phyloP scores from a whole-genome alignment of 1,140 invertebrate species.

The Aleiodes sp. region DNA sequence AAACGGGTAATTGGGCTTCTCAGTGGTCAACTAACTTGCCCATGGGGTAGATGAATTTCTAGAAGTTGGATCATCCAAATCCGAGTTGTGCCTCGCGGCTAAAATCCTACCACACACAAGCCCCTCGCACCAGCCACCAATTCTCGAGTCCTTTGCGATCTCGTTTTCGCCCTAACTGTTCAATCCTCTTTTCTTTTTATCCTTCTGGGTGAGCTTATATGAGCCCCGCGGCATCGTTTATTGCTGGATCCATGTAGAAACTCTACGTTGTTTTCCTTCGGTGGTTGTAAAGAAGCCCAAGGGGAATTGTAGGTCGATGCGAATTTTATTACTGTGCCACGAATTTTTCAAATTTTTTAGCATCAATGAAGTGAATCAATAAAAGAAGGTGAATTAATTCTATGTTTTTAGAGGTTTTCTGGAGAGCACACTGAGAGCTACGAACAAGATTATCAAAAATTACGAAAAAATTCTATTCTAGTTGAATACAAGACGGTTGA shows the following conservation, averaged over 20 bases:
- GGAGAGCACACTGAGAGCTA: too few relatives aligned
- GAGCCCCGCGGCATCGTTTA: conserved; percentile 47
- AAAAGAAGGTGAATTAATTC: too few relatives aligned
- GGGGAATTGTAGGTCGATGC: neutral
- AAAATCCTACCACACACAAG: neutral
- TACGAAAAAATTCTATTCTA: too few relatives aligned
- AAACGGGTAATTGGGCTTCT: conserved; percentile 56
- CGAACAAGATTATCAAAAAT: too few relatives aligned
- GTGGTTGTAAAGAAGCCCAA: conserved; percentile 44
- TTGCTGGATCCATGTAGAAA: conserved; percentile 58
- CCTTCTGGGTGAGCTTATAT: neutral
- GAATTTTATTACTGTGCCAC: neutral
- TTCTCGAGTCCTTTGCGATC: neutral
- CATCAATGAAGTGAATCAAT: too few relatives aligned
- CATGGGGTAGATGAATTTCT: conserved; percentile 43
- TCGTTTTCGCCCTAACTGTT: conserved; percentile 5
- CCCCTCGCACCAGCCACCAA: neutral
- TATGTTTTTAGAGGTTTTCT: too few relatives aligned
- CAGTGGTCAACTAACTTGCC: neutral
- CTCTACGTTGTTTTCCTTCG: conserved; percentile 39
- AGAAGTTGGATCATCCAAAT: conserved; percentile 54
- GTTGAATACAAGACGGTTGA: too few relatives aligned
- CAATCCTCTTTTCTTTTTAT: neutral
- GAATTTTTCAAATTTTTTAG: too few relatives aligned
- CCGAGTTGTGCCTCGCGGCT: conserved; percentile 36